Base-by-base conservation (phyloP, 2,113 vertebrate genomes). In the Geococcyx californianus region DNA sequence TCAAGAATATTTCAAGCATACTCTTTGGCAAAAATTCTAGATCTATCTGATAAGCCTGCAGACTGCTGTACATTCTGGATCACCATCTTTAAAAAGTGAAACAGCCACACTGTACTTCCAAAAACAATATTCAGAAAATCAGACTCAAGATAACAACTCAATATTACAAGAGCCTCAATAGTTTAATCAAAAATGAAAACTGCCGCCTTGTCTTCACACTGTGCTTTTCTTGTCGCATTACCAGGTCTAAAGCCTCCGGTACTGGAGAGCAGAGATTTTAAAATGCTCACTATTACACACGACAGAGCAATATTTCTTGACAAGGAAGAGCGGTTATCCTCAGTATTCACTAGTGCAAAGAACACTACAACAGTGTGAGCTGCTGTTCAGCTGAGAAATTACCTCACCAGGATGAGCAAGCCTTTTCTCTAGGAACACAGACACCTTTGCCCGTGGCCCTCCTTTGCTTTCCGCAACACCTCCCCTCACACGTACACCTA, bases 71-170 rank as follows among this genome's bases (percentile, higher is more conserved):
- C 40, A 36, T 77, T 81, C 52, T 92, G 90, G 52, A 84, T 86
- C 79, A 86, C 23, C 55, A 60, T 11, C 63, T 90, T 92, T 72
- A 66, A 87, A 54, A 89, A 87, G 24, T 81, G 26, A 62, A 93
- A 88, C 26, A 44, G 75, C 28, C 18, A 62, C 15, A 47, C 6
- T 5, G 3, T 38, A 40, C 44, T 88, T 96, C 85, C 85, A 94
- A 94, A 92, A 95, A 92, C 44, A 94, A 89, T 60, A 94, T 55
- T 49, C 47, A 78, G 64, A 85, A 77, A 90, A 63, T 73, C 70
- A 68, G 60, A 56, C 52, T 77, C 38, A 59, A 54, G 67, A 80
- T 87, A 96, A 63, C 24, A 82, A 73, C 36, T 21, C 58, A 17
- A 29, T 80, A 90, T 89, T 83, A 19, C 21, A 45, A 36, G 5